Conservation (phyloP, 2,113 vertebrate species). For the Cacatua alba region DNA sequence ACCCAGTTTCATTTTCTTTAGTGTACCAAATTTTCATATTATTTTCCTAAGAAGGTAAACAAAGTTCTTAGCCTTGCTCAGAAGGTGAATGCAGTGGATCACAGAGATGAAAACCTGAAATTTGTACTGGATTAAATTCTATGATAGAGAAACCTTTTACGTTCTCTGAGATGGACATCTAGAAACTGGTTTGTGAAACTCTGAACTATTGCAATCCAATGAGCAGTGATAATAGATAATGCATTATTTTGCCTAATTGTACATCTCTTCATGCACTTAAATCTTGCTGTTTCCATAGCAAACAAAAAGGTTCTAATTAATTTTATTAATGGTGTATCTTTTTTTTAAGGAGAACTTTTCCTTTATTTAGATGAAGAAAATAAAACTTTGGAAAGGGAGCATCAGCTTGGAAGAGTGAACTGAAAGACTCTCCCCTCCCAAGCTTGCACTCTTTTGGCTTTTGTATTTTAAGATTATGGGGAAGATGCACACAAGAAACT, state of each 20-base stretch:
- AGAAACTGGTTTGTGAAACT: background rate
- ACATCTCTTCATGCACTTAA: background rate
- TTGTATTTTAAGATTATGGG: background rate
- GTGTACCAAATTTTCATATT: background rate
- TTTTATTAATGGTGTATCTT: background rate
- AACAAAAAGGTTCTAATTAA: background rate
- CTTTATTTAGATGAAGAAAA: background rate
- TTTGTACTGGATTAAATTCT: background rate
- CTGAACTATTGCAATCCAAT: background rate
- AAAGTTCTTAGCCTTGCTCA: background rate
- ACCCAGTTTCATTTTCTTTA: background rate
- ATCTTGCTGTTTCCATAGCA: background rate
- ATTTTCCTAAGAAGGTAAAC: background rate
- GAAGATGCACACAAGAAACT: background rate
- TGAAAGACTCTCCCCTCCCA: background rate
- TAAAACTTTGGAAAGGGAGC: background rate
- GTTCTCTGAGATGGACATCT: background rate
- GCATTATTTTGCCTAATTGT: background rate
- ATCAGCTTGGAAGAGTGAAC: background rate
- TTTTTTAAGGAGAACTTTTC: background rate
- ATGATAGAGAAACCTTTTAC: background rate
- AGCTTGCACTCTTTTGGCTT: background rate
- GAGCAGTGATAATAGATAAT: background rate
- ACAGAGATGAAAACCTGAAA: background rate
- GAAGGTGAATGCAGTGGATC: background rate